Conservation (phyloP, 2,797 vertebrate species). For the Urophycis tenuis region DNA sequence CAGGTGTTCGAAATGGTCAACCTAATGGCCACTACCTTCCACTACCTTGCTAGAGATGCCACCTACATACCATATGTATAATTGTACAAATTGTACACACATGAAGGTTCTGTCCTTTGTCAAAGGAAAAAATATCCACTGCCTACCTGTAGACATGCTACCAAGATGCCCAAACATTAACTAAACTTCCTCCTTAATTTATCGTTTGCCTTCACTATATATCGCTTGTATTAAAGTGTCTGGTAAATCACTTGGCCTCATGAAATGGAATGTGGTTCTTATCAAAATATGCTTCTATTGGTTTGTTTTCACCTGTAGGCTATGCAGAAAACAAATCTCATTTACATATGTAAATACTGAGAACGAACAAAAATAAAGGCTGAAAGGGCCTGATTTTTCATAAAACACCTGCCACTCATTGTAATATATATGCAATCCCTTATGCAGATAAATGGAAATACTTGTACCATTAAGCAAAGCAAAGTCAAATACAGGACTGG, state of each 20-base stretch:
- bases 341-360: too few species aligned
- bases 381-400: too few species aligned
- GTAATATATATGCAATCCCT: neutral
- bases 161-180: neutral
- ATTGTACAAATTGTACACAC: neutral
- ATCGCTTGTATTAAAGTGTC: too few species aligned
- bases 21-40: neutral
- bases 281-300: neutral
- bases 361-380: too few species aligned
- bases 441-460: neutral
- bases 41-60: neutral
- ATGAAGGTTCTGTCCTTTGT: neutral
- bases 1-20: conserved; percentile 36
- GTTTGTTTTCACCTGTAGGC: neutral
- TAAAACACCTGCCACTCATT: neutral
- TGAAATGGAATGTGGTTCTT: neutral
- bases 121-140: neutral
- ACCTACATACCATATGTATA: too few species aligned
- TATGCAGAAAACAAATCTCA: too few species aligned
- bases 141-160: neutral
- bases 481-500: neutral
- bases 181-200: neutral
- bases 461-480: neutral
- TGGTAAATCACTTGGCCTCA: too few species aligned
- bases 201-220: too few species aligned